Evolutionary conservation across 2,888 invertebrate genomes (phyloP), one percentile per base, ranked within the genome.

Genomic region (Ornithoptera alexandrae): DNA sequence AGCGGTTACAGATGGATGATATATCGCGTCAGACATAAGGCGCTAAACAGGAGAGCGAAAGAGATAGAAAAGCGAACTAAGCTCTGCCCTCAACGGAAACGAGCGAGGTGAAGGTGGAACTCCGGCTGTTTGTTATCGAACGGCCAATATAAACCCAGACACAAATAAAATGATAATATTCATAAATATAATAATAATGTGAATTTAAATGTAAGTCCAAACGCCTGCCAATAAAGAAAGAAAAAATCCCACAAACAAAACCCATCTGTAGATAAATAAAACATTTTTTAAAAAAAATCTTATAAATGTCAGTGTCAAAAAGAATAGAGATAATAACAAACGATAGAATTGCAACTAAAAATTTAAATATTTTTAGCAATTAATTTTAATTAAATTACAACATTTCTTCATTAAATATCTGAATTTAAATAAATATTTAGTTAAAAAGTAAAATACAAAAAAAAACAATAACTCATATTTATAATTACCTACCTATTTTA

Each of bases 101-200:
- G 76, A 80, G 72, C 76, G 81, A 83, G 85, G 86, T 88, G 87
- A 87, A 86, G 82, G 86, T 87, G 84, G 86, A 88, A 84, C 77
- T 77, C 80, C 80, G 77, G 77, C 76, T 77, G 76, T 65, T 63
- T 70, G 58, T 79, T 84, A 84, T 86, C 78, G 84, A 86, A 84
- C 84, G 81, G 74, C 73, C 42, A 75, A 56, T 61, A 50, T 69
- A 71, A 65, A 70, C 67, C 62, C 67, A 68, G 69, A 53, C 69
- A 53, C n/a, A 62, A 24, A 53, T 22, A 61, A 61, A 30, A 8
- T 17, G 59, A 12, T 22, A 22, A 60, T 22, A 53, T 53, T 53
- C 5, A 15, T 50, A 36, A 20, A 12, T 59, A 22, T 36, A 18
- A 60, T 5, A 36, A 36, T 24, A 24, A 8, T 8, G 6, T 36